Percentiles rank a stretch among this genome's conserved stretches.
Evolutionary conservation across 2,888 invertebrate genomes (phyloP).

Genomic region (Geotrupes spiniger): DNA sequence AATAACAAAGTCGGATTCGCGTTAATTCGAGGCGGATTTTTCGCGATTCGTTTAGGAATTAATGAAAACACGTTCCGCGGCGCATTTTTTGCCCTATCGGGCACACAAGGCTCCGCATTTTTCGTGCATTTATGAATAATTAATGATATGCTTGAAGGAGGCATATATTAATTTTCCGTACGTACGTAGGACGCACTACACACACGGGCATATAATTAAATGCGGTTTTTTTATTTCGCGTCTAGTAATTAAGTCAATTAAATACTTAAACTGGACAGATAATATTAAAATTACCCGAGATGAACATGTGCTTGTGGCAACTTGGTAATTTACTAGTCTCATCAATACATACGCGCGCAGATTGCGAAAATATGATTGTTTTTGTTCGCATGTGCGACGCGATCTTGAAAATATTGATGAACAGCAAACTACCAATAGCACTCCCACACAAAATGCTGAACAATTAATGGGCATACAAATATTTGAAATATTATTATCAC

Average conservation of each 20-base stretch:
- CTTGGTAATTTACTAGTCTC: no score
- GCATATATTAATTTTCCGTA: conserved; percentile 14
- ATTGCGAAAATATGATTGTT: no score
- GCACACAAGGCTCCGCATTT: no score
- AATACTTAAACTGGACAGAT: background rate
- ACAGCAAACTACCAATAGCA: background rate
- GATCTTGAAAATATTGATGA: background rate
- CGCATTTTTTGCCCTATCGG: no score
- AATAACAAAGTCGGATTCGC: no score
- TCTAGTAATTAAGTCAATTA: conserved; percentile 4
- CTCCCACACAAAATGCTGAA: conserved; percentile 33
- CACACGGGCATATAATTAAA: conserved; percentile 21
- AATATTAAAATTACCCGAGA: no score
- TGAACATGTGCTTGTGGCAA: no score
- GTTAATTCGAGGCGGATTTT: no score
- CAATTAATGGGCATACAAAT: conserved; percentile 47
- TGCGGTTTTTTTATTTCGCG: conserved; percentile 2
- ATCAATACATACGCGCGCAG: no score
- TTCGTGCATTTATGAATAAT: conserved; percentile 20
- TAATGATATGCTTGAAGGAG: conserved; percentile 21
- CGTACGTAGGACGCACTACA: conserved; percentile 19
- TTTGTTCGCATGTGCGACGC: background rate
- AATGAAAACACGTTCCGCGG: no score
- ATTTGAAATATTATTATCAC: conserved; percentile 49
- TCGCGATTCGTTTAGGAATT: no score